Conservation (phyloP, 2,113 vertebrate genomes). For the Halcyon malimbica region DNA sequence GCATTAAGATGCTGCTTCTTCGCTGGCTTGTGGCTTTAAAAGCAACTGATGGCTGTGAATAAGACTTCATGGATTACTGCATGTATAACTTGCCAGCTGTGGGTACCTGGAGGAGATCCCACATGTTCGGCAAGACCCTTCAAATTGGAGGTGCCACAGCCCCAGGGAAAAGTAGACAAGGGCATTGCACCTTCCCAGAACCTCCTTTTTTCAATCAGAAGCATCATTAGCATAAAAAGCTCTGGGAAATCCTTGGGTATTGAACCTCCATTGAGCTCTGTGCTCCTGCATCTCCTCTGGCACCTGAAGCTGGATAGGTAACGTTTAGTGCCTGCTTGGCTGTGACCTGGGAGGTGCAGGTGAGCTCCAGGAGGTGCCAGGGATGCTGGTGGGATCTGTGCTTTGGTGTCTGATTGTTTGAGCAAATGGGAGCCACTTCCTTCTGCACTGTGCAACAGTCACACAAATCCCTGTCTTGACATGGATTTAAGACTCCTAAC, state of each 20-base stretch:
- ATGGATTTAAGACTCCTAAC: fast-evolving
- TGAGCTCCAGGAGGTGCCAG: neutral
- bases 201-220: neutral
- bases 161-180: neutral
- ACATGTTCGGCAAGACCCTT: neutral
- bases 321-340: neutral
- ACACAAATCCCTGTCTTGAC: fast-evolving
- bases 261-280: fast-evolving
- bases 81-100: neutral
- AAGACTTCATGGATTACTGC: neutral
- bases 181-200: neutral
- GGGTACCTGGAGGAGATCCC: neutral
- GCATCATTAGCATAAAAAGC: neutral
- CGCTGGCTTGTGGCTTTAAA: neutral
- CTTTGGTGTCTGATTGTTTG: neutral
- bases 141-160: neutral
- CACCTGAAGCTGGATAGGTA: neutral
- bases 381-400: neutral
- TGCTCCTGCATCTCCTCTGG: neutral
- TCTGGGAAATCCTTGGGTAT: neutral
- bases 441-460: neutral
- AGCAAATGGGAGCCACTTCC: fast-evolving
- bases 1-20: neutral
- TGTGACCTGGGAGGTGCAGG: neutral
- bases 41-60: neutral